These are phyloP conservation scores for Gymnoscelis rufifasciata DNA, from an alignment of 2,888 invertebrate genomes.

Conservation along the genomic window DNA sequence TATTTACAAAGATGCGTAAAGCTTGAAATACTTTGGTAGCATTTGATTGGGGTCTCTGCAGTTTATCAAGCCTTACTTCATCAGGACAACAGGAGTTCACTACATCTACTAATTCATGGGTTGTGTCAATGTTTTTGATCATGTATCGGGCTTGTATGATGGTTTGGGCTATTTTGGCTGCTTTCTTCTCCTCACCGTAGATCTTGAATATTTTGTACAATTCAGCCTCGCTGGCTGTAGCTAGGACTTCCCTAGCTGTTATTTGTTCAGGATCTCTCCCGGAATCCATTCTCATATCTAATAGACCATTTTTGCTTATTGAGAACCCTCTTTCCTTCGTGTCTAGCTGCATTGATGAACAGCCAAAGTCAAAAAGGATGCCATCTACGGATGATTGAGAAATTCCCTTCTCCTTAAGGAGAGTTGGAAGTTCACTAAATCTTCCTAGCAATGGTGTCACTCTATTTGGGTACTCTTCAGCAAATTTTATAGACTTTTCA, in stretches of 20 bases:
- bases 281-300: slow-evolving; percentile 98
- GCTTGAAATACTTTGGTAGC: slow-evolving; percentile 97
- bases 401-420: slow-evolving; percentile 81
- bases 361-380: slow-evolving; percentile 94
- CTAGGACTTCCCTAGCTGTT: slow-evolving; percentile 93
- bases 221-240: slow-evolving; percentile 86
- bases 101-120: slow-evolving; percentile 88
- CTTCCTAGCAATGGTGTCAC: slow-evolving; percentile 89
- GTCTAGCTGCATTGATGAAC: slow-evolving; percentile 97
- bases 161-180: slow-evolving; percentile 91
- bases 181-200: slow-evolving; percentile 94
- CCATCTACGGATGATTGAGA: slow-evolving; percentile 86
- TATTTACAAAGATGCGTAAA: slow-evolving; percentile 95
- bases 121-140: slow-evolving; percentile 87
- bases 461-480: slow-evolving; percentile 82
- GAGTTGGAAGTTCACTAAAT: slow-evolving; percentile 90
- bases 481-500: slow-evolving; percentile 82
- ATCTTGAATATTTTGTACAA: slow-evolving; percentile 90
- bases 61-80: slow-evolving; percentile 82
- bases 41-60: slow-evolving; percentile 86
- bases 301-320: slow-evolving; percentile 88
- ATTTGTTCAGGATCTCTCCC: slow-evolving; percentile 83
- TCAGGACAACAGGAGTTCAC: slow-evolving; percentile 82
- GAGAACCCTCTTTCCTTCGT: slow-evolving; percentile 90
- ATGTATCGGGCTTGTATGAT: slow-evolving; percentile 90